These are phyloP conservation scores for Calypte anna DNA, from an alignment of 2,113 vertebrate genomes.

Conservation along the genomic window DNA sequence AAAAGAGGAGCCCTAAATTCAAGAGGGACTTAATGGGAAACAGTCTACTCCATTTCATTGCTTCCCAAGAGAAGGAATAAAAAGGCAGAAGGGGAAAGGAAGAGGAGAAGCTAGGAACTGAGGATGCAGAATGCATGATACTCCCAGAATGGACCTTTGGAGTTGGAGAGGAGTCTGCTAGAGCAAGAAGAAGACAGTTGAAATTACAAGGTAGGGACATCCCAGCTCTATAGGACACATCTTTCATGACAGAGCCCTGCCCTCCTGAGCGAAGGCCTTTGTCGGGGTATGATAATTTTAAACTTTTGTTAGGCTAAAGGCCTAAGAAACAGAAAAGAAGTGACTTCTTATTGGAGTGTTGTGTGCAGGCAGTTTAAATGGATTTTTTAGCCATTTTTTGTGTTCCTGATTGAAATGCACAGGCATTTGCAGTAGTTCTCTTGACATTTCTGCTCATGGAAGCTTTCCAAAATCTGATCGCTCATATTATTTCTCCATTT, in stretches of 20 bases:
- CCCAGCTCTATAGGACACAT: background rate
- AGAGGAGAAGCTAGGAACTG: background rate
- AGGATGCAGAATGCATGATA: background rate
- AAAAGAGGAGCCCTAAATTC: background rate
- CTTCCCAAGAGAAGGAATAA: background rate
- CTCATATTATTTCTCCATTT: background rate
- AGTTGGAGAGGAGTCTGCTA: background rate
- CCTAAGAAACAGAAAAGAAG: background rate
- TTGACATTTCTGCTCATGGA: constrained; percentile 2
- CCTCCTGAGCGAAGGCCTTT: background rate
- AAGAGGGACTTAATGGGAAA: background rate
- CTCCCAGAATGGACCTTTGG: background rate
- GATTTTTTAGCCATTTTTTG: background rate
- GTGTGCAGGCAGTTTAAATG: background rate
- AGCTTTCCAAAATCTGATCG: constrained; percentile 32
- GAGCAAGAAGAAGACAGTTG: background rate
- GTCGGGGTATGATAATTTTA: background rate
- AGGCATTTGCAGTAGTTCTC: constrained; percentile 2
- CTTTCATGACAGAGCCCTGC: background rate
- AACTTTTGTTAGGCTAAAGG: background rate
- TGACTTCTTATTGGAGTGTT: background rate
- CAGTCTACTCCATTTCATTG: background rate
- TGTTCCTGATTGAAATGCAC: background rate
- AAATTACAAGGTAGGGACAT: background rate
- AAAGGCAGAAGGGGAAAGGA: background rate